A percentile compares a stretch with the other conserved stretches of the same genome.
phyloP scores from a whole-genome alignment of 1,140 invertebrate genomes.

The Eumaeus atala region DNA sequence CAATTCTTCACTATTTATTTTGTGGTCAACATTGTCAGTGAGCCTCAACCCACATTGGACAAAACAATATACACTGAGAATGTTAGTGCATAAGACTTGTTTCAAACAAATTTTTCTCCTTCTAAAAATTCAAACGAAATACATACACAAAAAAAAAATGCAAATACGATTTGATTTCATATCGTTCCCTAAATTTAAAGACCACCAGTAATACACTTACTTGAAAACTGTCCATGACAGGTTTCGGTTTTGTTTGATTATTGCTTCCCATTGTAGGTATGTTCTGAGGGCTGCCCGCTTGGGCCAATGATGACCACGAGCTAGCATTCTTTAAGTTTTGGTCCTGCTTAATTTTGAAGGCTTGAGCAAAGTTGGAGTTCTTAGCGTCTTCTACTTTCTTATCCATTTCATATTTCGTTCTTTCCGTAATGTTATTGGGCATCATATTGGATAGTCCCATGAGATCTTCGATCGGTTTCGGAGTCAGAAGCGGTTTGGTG shows the following conservation, averaged over 20 bases:
- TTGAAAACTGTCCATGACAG: slow-evolving; percentile 82
- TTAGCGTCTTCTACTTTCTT: slow-evolving; percentile 64
- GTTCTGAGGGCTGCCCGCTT: slow-evolving; percentile 83
- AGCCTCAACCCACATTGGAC: no score
- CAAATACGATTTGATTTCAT: no score
- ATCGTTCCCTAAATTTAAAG: no score
- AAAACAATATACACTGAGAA: no score
- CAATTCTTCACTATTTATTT: no score
- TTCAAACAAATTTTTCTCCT: no score
- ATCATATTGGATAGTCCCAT: slow-evolving; percentile 72
- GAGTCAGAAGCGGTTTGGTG: slow-evolving; percentile 74
- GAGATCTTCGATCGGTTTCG: slow-evolving; percentile 78
- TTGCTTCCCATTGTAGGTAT: slow-evolving; percentile 73
- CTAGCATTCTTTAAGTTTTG: slow-evolving; percentile 91
- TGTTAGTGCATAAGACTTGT: no score
- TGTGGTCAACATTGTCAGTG: no score
- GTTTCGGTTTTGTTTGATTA: slow-evolving; percentile 78
- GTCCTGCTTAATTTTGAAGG: slow-evolving; percentile 80
- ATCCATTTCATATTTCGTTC: slow-evolving; percentile 69
- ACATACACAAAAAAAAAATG: no score
- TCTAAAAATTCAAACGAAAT: no score
- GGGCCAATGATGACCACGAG: slow-evolving; percentile 93
- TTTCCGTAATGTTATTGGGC: slow-evolving; percentile 64
- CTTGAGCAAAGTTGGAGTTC: slow-evolving; percentile 78
- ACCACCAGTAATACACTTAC: slow-evolving; percentile 34